Conservation (phyloP, 2,113 vertebrate species). For the Atractosteus spatula region DNA sequence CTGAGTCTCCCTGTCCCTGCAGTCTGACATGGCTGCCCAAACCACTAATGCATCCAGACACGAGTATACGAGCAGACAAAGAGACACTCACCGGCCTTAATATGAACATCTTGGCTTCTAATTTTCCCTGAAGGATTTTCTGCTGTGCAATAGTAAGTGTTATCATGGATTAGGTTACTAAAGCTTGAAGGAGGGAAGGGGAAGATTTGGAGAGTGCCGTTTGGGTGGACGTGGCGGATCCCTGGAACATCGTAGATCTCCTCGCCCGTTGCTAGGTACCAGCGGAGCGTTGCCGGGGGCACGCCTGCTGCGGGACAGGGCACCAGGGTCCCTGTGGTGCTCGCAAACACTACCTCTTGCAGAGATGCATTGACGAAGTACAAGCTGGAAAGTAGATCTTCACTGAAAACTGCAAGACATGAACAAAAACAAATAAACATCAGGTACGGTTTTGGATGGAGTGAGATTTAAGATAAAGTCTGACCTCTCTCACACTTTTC, state of each 20-base stretch:
- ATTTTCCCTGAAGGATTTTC: conserved; percentile 99
- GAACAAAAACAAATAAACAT: conserved; percentile 27
- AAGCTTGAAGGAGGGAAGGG: conserved; percentile 99
- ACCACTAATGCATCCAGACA: no score
- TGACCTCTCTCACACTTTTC: no score
- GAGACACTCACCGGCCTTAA: conserved; percentile 90
- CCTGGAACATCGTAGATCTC: conserved; percentile 99
- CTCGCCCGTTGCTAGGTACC: conserved; percentile 97
- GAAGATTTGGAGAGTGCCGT: conserved; percentile 98
- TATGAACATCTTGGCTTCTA: conserved; percentile 99
- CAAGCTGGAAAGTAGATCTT: conserved; percentile 96
- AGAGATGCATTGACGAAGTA: conserved; percentile 99
- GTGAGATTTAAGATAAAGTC: no score
- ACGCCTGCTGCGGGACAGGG: conserved; percentile 96
- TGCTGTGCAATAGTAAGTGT: conserved; percentile 99
- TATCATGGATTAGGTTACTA: conserved; percentile 99
- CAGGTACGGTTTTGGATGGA: no score
- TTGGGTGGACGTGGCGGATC: conserved; percentile 97
- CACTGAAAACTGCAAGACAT: conserved; percentile 86
- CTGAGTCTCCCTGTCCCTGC: no score
- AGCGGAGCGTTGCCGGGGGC: conserved; percentile 90
- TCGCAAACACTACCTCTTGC: conserved; percentile 99
- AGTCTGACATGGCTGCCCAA: no score
- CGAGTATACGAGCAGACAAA: background rate
- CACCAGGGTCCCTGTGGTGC: conserved; percentile 96